Evolutionary conservation across 1,140 invertebrate genomes (phyloP).

Genomic region (Mizuhopecten yessoensis): DNA sequence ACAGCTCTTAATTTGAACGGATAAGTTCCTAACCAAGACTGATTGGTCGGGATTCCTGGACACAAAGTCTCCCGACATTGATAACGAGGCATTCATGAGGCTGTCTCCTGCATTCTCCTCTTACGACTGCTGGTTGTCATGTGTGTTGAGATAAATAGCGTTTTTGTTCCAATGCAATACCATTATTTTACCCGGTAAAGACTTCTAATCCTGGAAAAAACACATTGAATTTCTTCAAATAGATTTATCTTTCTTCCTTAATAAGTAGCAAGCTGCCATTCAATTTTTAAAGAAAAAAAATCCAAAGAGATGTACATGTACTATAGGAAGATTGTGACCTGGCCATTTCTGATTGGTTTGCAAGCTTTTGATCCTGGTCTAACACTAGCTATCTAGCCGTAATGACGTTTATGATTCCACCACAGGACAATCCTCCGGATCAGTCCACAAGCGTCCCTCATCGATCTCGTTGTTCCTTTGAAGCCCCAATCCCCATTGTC

Average conservation of each 20-base stretch:
- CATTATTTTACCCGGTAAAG: slow-evolving; percentile 14
- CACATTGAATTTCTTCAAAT: slow-evolving; percentile 39
- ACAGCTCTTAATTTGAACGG: slow-evolving; percentile 8
- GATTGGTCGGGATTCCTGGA: neutral
- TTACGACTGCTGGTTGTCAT: neutral
- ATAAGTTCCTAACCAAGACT: neutral
- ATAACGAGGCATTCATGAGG: neutral
- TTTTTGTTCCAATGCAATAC: neutral
- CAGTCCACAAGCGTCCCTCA: neutral
- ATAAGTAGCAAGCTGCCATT: neutral
- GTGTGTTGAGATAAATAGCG: neutral
- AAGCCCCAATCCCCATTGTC: neutral
- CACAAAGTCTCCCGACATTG: neutral
- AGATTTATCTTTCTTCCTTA: neutral
- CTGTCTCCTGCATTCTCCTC: neutral
- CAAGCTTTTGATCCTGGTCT: slow-evolving; percentile 37
- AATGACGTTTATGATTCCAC: neutral
- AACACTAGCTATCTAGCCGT: neutral
- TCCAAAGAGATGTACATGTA: slow-evolving; percentile 1
- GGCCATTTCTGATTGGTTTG: slow-evolving; percentile 23
- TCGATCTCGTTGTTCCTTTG: slow-evolving; percentile 18
- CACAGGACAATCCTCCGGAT: neutral
- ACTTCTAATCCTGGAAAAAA: slow-evolving; percentile 4
- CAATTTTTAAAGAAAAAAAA: neutral
- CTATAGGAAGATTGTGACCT: slow-evolving; percentile 4